Base-by-base conservation (phyloP, 2,888 invertebrate genomes). In the Apamea epomidion region DNA sequence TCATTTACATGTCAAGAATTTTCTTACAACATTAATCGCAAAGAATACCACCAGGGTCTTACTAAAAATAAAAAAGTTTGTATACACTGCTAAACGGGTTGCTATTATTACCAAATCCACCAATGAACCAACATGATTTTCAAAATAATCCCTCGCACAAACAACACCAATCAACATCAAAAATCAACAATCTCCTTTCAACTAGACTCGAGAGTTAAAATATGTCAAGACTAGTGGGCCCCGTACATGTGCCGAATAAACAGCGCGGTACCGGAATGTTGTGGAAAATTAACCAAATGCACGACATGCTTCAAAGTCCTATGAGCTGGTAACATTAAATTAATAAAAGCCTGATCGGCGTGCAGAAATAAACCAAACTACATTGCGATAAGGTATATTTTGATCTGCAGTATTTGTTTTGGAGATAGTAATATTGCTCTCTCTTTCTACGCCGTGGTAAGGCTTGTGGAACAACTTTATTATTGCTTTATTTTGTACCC, bases 311-410 rank as follows among this genome's bases (percentile, higher is more conserved):
- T 42, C 0, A 14, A 74, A 29, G 58, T 81, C 71, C 32, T 48
- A 32, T 32, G 16, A 51, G 42, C 73, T 85, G 81, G 86, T 65
- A 87, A 85, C 81, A 85, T 74, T 48, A 29, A 68, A 74, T 18
- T 21, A 0, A 21, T 14, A 0, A n/a, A 21, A 60, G 4, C 0
- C 2, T 3, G 0, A 0, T 16, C 8, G 0, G 2, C n/a, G 14
- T n/a, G 32, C 67, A 64, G 32, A 58, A 64, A 60, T 75, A 48
- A 37, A 75, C 80, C 5, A 16, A 25, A 54, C 0, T 0, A 0
- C 0, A 0, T 37, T 0, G 4, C 0, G 0, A 21, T 83, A 85
- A 58, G 16, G 84, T 76, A 16, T 45, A 42, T 71, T 82, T 76
- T 74, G 0, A 48, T 65, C 42, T 42, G 7, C 7, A 25, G 0